Percentiles rank a stretch among this genome's conserved stretches.
These are phyloP conservation scores for Ophiothrix spiculata DNA, from an alignment of 35 echinoderm and acorn worm species.

Conservation along the genomic window DNA sequence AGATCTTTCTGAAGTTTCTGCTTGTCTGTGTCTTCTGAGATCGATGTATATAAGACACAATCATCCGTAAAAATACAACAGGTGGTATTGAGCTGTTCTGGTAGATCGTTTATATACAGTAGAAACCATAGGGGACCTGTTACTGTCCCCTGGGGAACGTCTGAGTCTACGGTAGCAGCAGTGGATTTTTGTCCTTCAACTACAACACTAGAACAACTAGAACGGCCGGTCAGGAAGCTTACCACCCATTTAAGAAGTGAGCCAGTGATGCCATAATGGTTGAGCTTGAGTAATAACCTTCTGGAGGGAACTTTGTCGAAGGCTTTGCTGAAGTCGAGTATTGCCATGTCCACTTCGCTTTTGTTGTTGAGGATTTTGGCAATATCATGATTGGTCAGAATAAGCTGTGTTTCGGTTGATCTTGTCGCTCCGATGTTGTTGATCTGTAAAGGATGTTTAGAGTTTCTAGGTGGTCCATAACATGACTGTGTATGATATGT, in stretches of 20 bases:
- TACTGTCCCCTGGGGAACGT: not conserved
- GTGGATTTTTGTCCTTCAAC: not conserved
- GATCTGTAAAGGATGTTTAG: not conserved
- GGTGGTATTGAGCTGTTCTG: not conserved
- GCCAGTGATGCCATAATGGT: not conserved
- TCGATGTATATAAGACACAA: not conserved
- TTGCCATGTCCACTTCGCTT: not conserved
- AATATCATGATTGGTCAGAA: not conserved
- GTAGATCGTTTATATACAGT: not conserved
- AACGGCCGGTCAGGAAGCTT: not conserved
- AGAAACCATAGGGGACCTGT: not conserved
- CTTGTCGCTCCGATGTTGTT: not conserved
- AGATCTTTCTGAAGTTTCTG: not conserved
- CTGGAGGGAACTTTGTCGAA: not conserved
- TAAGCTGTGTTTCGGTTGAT: not conserved
- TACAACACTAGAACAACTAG: too few species aligned
- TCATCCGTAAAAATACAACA: not conserved
- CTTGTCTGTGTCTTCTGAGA: too few species aligned
- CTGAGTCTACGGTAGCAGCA: not conserved
- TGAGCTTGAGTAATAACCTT: not conserved
- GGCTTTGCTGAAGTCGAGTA: not conserved
- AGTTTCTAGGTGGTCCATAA: not conserved
- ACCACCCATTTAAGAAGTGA: not conserved
- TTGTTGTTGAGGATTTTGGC: not conserved
- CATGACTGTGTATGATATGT: not conserved